A percentile compares a stretch with the other conserved stretches of the same genome.
Conservation (phyloP, 2,888 invertebrate genomes). For the Synanthedon tipuliformis region DNA sequence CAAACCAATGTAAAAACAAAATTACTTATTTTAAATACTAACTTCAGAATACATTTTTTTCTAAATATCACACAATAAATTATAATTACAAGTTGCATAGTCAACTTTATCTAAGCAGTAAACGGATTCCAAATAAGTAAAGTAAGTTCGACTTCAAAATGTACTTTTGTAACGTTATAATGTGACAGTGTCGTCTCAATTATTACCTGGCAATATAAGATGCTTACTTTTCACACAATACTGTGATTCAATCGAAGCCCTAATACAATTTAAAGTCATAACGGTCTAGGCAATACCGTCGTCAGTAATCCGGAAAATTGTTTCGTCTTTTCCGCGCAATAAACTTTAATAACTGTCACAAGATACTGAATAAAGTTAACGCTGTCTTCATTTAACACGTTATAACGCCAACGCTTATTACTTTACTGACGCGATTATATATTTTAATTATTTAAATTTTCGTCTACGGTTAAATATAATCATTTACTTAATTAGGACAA, state of each 20-base stretch:
- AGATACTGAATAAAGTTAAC: neutral
- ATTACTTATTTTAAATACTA: no score
- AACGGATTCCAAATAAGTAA: no score
- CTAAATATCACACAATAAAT: no score
- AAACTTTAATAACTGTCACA: conserved; percentile 9
- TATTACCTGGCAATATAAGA: conserved; percentile 2
- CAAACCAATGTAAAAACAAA: no score
- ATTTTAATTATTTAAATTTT: no score
- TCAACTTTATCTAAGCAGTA: no score
- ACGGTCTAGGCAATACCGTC: conserved; percentile 6
- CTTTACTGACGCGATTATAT: neutral
- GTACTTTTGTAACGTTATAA: neutral
- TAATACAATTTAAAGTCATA: conserved; percentile 14
- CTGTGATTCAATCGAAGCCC: conserved; percentile 5
- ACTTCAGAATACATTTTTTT: no score
- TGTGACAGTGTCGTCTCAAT: conserved; percentile 5
- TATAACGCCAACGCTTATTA: neutral
- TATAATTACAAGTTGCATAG: no score
- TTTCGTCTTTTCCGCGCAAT: conserved; percentile 10
- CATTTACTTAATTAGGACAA: no score
- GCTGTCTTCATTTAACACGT: neutral
- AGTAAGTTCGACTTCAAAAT: no score
- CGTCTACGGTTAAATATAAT: no score
- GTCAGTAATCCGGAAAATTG: conserved; percentile 12
- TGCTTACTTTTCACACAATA: neutral